Evolutionary conservation across 2,888 invertebrate species (phyloP).

Genomic region (Linyphia triangularis): DNA sequence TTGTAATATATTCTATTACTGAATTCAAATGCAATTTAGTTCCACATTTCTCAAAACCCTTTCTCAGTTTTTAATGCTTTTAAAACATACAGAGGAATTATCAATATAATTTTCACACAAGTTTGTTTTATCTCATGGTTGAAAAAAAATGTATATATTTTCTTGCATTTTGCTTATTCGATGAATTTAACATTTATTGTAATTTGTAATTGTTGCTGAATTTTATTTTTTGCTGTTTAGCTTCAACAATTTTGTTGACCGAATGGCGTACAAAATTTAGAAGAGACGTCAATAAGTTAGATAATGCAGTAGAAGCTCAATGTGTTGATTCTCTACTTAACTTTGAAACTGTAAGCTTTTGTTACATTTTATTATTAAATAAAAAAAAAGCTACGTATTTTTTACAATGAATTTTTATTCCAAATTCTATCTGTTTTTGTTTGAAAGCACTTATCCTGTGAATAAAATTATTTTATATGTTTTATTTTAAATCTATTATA

Average conservation of each 20-base stretch:
- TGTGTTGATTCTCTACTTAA: slow-evolving; percentile 98
- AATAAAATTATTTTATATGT: background rate
- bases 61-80: background rate
- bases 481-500: background rate
- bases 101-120: background rate
- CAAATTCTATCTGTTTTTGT: too few relatives aligned
- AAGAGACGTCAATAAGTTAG: slow-evolving; percentile 94
- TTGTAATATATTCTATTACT: background rate
- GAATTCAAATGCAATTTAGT: background rate
- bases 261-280: slow-evolving; percentile 99
- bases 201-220: too few relatives aligned
- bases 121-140: too few relatives aligned
- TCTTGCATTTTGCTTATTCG: background rate
- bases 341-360: slow-evolving; percentile 91
- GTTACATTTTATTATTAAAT: too few relatives aligned
- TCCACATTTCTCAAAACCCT: background rate
- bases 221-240: slow-evolving; percentile 81
- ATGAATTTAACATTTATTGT: background rate
- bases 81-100: background rate
- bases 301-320: slow-evolving; percentile 93
- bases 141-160: too few relatives aligned
- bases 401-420: too few relatives aligned
- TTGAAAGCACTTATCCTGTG: too few relatives aligned
- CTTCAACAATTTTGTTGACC: slow-evolving; percentile 91
- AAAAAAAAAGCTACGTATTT: too few relatives aligned